A percentile compares a stretch with the other conserved stretches of the same genome.
Conservation (phyloP, 2,888 invertebrate genomes). For the Pinctada fucata region DNA sequence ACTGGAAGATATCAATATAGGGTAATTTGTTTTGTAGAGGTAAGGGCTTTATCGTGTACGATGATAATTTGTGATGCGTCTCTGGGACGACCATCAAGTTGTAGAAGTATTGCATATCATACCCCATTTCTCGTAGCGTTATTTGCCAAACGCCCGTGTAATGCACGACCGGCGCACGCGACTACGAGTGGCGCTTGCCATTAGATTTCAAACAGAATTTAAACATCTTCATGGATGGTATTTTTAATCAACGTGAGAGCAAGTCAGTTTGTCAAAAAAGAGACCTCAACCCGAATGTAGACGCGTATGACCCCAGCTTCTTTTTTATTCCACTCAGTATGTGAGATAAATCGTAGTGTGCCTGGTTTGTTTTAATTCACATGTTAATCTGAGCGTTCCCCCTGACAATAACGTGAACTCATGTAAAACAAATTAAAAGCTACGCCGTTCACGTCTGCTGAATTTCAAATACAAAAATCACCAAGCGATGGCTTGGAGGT, state of each 20-base stretch:
- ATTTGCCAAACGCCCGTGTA: conserved; percentile 7
- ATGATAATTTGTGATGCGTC: not conserved
- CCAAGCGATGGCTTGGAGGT: not conserved
- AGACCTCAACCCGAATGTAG: not conserved
- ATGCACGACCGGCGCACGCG: conserved; percentile 32
- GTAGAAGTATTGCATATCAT: not conserved
- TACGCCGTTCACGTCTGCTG: conserved; percentile 26
- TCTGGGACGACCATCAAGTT: not conserved
- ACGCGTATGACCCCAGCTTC: not conserved
- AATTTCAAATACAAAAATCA: not conserved
- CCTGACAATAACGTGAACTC: conserved; percentile 9
- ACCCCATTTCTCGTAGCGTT: not conserved
- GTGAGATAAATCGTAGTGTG: not conserved
- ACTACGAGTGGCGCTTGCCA: conserved; percentile 21
- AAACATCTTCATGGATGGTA: conserved; percentile 1
- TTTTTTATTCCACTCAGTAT: not conserved
- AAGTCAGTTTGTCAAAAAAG: too few relatives aligned
- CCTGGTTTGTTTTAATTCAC: not conserved
- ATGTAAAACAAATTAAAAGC: conserved; percentile 32
- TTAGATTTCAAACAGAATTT: conserved; percentile 1
- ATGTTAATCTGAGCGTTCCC: not conserved
- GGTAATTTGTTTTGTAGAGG: conserved; percentile 18
- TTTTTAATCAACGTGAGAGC: conserved; percentile 4
- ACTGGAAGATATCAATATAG: conserved; percentile 22
- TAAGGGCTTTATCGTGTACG: not conserved